Evolutionary conservation across 1,140 invertebrate species (phyloP), one percentile per base, ranked within the genome.

Genomic region (Cryptotermes secundus): DNA sequence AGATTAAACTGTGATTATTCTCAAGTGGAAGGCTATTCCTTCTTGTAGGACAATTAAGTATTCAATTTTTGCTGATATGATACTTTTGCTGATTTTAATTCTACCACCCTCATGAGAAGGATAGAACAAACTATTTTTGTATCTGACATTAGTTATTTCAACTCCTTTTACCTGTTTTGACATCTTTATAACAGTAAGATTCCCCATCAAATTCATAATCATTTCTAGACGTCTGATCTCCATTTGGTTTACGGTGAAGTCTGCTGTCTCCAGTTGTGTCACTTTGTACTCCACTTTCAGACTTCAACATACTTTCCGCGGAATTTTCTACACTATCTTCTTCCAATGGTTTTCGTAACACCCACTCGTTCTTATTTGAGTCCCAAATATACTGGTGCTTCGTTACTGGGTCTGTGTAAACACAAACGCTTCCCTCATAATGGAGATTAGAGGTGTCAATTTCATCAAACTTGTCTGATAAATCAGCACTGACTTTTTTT

Each of bases 371-470:
- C 86, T 91, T 90, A 26, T 90, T 90, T 83, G 90, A 90, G 87
- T 92, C 91, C 94, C 95, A 96, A 87, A 92, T 90, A 88, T 94
- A 95, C 88, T 94, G 92, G 85, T 91, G 91, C 81, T 93, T 92
- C 80, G 93, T 92, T 79, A 88, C 89, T 53, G 94, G 94, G 89
- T 96, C 95, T 34, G 94, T 95, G 86, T 96, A 96, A 86, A 95
- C 92, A 81, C 94, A 95, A 82, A 91, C 89, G 85, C 93, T 92
- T 65, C 93, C 93, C 88, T 94, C 92, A 87, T 94, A 95, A 85
- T 93, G 92, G 34, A 94, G 89, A 89, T 93, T 89, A 88, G 92
- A 87, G 24, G 89, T 88, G 87, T 92, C 84, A 81, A 87, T 82
- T 35, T 86, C 85, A 42, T 81, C 38, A 35, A 3, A 35, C 34